A percentile compares a stretch with the other conserved stretches of the same genome.
phyloP scores from a whole-genome alignment of 1,140 invertebrate genomes.

The Tetramorium alpestre region DNA sequence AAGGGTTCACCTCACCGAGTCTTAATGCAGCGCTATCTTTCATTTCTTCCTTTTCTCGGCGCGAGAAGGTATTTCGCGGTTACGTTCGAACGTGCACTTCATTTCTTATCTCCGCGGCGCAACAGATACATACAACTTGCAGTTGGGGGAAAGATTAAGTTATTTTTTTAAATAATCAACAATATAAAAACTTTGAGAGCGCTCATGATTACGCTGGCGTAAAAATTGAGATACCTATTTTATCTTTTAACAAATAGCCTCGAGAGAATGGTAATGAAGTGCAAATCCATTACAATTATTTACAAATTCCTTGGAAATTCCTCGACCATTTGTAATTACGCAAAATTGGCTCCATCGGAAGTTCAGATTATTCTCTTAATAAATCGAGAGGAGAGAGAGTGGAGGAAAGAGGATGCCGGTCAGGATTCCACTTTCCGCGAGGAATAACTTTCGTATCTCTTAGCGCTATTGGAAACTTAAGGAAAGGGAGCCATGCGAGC shows the following conservation, averaged over 20 bases:
- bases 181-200: background rate
- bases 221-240: background rate
- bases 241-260: background rate
- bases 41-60: background rate
- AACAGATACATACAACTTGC: background rate
- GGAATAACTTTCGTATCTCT: background rate
- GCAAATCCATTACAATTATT: background rate
- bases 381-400: background rate
- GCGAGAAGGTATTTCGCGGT: conserved; percentile 14
- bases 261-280: background rate
- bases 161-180: background rate
- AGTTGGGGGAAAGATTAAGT: background rate
- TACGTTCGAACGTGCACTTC: conserved; percentile 11
- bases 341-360: background rate
- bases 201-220: background rate
- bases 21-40: background rate
- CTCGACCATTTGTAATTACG: background rate
- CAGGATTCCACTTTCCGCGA: background rate
- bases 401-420: background rate
- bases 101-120: conserved; percentile 1
- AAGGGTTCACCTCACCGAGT: background rate
- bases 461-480: background rate
- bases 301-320: background rate
- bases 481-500: background rate
- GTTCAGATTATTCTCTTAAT: background rate